Conservation (phyloP, 2,113 vertebrate genomes). For the Leuciscus idus region DNA sequence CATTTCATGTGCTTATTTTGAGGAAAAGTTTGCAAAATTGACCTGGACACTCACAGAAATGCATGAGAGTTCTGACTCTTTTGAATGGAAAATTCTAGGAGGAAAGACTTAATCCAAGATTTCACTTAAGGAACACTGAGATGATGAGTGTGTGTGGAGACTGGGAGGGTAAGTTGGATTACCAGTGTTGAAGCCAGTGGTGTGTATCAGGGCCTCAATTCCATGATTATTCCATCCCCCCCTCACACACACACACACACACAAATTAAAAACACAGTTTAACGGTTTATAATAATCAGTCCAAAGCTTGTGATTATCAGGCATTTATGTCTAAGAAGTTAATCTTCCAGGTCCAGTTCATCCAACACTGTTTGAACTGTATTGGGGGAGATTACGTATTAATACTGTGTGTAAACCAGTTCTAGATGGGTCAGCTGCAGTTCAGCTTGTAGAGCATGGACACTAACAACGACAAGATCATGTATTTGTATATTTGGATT, state of each 20-base stretch:
- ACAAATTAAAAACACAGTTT: constrained; percentile 57
- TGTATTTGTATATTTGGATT: too few species aligned
- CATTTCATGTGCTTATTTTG: not conserved
- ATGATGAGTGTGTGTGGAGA: constrained; percentile 25
- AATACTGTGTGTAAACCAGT: not conserved
- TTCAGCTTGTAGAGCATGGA: not conserved
- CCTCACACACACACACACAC: constrained; percentile 20
- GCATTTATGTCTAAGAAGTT: constrained; percentile 70
- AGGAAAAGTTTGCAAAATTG: not conserved
- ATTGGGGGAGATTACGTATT: not conserved
- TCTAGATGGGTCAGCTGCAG: not conserved
- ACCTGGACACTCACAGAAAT: not conserved
- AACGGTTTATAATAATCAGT: constrained; percentile 68
- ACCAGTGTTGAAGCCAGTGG: constrained; percentile 54
- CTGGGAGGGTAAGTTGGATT: constrained; percentile 56
- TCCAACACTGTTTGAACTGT: constrained; percentile 42
- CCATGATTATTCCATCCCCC: constrained; percentile 37
- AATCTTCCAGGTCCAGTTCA: constrained; percentile 73
- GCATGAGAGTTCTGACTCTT: not conserved
- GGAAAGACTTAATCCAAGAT: constrained; percentile 36
- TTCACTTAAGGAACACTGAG: constrained; percentile 31
- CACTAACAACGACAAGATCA: not conserved
- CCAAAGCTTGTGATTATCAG: constrained; percentile 70
- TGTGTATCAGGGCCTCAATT: constrained; percentile 34
- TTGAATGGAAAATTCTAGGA: constrained; percentile 12